Base-by-base conservation (phyloP, 2,797 vertebrate species). In the Cuniculus paca region DNA sequence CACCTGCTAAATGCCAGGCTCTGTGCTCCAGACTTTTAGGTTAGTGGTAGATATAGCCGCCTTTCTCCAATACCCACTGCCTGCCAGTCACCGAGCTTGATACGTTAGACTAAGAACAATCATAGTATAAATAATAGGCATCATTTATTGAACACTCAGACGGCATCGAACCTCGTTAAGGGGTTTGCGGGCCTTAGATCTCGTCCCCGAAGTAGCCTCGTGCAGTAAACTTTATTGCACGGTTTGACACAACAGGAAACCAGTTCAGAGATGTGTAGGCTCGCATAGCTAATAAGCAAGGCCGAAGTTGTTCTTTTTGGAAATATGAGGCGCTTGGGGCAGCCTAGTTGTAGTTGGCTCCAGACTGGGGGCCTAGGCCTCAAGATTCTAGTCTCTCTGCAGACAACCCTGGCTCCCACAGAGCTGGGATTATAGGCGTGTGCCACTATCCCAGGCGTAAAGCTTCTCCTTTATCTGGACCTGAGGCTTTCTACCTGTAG, bases 181-280 rank as follows among this genome's bases (percentile, higher is more conserved):
- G 48, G 31, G 54, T 65, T 94, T 61, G 77, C 36, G 34, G 26
- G 31, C 39, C 14, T 92, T 80, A 85, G 63, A n/a, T 45, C 34
- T 72, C 26, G 48, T 72, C 70, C 63, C 58, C n/a, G n/a, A 61
- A 78, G 74, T 48, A 86, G 31, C 72, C n/a, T n/a, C 31, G 36
- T 58, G 85, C 20, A 78, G 56, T 68, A 75, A 85, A 87, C 12
- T 36, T 78, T 24, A 60, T 56, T 74, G 77, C 42, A 54, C n/a
- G 26, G 45, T 65, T 96, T 88, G 81, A 86, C 45, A 74, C 24
- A 87, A 48, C 52, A 63, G 90, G 84, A 94, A 96, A 81, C 83
- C 60, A 61, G 56, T 82, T 89, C 68, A 78, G 83, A 93, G 42
- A 79, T 36, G 48, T 82, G 58, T 56, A 31, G 52, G 77, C 81